These are phyloP conservation scores for Trypoxylus dichotomus DNA, from an alignment of 1,140 invertebrate genomes.

Conservation along the genomic window DNA sequence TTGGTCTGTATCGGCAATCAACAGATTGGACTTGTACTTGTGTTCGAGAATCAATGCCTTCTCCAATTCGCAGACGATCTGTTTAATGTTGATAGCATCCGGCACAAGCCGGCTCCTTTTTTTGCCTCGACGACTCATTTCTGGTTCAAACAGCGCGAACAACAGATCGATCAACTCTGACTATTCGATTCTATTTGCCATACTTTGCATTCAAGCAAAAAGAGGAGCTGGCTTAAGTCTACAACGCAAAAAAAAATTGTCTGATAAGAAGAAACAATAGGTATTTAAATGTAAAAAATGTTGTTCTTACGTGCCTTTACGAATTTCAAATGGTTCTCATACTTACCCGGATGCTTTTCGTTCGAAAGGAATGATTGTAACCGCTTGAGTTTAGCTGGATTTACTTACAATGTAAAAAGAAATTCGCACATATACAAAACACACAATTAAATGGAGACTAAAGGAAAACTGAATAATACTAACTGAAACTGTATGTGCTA, in stretches of 20 bases:
- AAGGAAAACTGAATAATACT: too few relatives aligned
- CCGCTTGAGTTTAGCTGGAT: not conserved
- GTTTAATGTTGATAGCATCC: constrained; percentile 55
- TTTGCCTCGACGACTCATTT: constrained; percentile 33
- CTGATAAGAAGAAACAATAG: not conserved
- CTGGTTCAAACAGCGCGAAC: constrained; percentile 25
- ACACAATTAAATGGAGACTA: not conserved
- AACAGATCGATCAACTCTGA: not conserved
- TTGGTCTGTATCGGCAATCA: constrained; percentile 39
- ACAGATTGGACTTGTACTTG: constrained; percentile 58
- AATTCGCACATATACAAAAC: not conserved
- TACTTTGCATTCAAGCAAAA: constrained; percentile 30
- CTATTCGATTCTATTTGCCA: constrained; percentile 22
- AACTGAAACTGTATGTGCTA: too few relatives aligned
- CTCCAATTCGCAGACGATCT: constrained; percentile 55
- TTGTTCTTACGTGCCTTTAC: not conserved
- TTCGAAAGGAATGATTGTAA: constrained; percentile 3
- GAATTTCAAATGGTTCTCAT: not conserved
- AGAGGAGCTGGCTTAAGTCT: constrained; percentile 26
- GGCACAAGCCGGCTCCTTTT: constrained; percentile 56
- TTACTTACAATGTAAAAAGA: not conserved
- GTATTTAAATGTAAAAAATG: not conserved
- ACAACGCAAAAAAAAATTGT: not conserved
- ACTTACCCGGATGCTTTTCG: constrained; percentile 31
- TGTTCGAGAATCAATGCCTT: constrained; percentile 57